phyloP scores from a whole-genome alignment of 1,140 invertebrate species.

The Plectrocnemia conspersa region DNA sequence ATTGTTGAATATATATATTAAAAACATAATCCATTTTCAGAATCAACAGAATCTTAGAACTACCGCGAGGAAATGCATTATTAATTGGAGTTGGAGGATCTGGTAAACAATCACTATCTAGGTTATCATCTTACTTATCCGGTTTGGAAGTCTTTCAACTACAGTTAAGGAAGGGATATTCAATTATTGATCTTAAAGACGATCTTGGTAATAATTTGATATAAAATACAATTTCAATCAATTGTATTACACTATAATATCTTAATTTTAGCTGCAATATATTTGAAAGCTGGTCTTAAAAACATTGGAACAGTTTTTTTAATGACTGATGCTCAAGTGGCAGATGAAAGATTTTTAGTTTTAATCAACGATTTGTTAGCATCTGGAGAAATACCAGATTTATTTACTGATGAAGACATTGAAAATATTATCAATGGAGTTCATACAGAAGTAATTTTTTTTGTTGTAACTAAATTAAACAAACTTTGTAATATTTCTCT shows the following conservation, averaged over 20 bases:
- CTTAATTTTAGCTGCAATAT: slow-evolving; percentile 58
- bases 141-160: slow-evolving; percentile 88
- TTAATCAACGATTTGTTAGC: slow-evolving; percentile 91
- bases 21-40: slow-evolving; percentile 45
- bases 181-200: slow-evolving; percentile 73
- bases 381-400: slow-evolving; percentile 88
- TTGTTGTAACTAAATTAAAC: slow-evolving; percentile 9
- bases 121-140: slow-evolving; percentile 84
- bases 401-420: slow-evolving; percentile 86
- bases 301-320: slow-evolving; percentile 82
- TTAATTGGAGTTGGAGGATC: slow-evolving; percentile 91
- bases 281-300: slow-evolving; percentile 84
- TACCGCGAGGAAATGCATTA: slow-evolving; percentile 85
- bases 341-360: slow-evolving; percentile 87
- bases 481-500: neutral
- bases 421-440: slow-evolving; percentile 82
- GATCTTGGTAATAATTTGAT: slow-evolving; percentile 58
- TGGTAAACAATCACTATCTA: slow-evolving; percentile 87
- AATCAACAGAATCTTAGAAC: slow-evolving; percentile 90
- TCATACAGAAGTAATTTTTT: slow-evolving; percentile 67
- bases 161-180: slow-evolving; percentile 83
- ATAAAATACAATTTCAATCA: slow-evolving; percentile 1
- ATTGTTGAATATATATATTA: neutral
- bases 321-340: slow-evolving; percentile 90
- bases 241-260: neutral